A percentile compares a stretch with the other conserved stretches of the same genome.
Evolutionary conservation across 2,113 vertebrate genomes (phyloP).

Genomic region (Pseudolaguvia tuberculata): DNA sequence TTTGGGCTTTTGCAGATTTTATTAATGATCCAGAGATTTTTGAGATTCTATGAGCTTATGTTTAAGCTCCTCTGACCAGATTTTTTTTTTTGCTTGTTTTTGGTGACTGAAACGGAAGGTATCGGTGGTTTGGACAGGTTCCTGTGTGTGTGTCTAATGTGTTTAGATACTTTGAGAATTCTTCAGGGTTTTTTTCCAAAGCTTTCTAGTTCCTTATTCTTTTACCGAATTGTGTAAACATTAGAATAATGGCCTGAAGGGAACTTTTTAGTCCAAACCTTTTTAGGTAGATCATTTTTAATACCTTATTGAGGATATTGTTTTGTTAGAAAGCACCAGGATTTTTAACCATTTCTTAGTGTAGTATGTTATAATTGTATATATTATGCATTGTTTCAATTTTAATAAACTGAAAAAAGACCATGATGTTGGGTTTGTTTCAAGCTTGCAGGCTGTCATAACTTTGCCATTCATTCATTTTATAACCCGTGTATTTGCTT

Average conservation of each 20-base stretch:
- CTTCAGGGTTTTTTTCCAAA: constrained; percentile 26
- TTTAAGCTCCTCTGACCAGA: neutral
- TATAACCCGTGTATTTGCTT: no score
- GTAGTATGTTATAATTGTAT: constrained; percentile 13
- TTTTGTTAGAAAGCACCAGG: constrained; percentile 26
- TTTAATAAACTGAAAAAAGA: constrained; percentile 39
- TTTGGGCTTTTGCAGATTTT: neutral
- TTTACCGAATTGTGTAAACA: constrained; percentile 23
- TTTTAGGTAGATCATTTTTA: constrained; percentile 33
- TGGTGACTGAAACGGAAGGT: neutral
- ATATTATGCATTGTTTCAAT: constrained; percentile 34
- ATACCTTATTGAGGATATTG: constrained; percentile 41
- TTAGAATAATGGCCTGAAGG: constrained; percentile 39
- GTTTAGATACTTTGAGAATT: constrained; percentile 21
- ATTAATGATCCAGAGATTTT: neutral
- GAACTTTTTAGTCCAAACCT: constrained; percentile 36
- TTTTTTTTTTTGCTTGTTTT: neutral
- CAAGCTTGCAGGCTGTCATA: neutral
- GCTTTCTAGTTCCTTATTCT: constrained; percentile 13
- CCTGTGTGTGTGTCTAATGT: constrained; percentile 12
- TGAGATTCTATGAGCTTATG: neutral
- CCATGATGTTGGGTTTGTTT: neutral
- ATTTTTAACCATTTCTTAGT: constrained; percentile 40
- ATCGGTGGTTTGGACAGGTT: neutral
- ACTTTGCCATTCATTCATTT: no score